Base-by-base conservation (phyloP, 2,888 invertebrate genomes). In the Drosophila conformis region DNA sequence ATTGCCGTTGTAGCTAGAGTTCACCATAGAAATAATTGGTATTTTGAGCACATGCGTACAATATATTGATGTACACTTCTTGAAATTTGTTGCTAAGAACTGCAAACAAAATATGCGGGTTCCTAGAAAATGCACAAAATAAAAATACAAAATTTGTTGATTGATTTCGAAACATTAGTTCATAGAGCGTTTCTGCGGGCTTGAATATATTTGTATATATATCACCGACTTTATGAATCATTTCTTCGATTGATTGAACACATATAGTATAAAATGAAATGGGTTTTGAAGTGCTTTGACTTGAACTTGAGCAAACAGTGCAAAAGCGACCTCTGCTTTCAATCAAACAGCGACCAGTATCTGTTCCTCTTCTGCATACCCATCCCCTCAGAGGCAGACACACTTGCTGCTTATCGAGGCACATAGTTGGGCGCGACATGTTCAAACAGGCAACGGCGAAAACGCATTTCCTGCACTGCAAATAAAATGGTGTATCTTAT, bases 381-480 rank as follows among this genome's bases (percentile, higher is more conserved):
- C 62, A 46, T 21, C 5, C 31, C n/a, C 18, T 11, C 7, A 5
- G 38, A 25, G n/a, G n/a, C 13, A 13, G 25, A 10, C 33, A 51
- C 71, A 76, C 63, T 77, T 76, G 77, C 62, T 73, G 63, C 66
- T 78, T 67, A 70, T 75, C 77, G 60, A 58, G 46, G 38, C 62
- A 46, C 46, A 61, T 18, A 61, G 61, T 18, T 59, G 74, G 65
- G 52, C 74, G 66, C 54, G 66, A 67, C 78, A 61, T 70, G 77
- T 40, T 77, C 49, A 60, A 78, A 33, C 76, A 77, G 48, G 78
- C 65, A 46, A 63, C 35, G 40, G 51, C n/a, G n/a, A 29, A 49
- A 27, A 6, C 6, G 1, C 11, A 11, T 25, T 49, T 38, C 21
- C 27, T 11, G 33, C 57, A 57, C 57, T 57, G 21, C 18, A 27